Evolutionary conservation across 37 sponge, comb jelly and placozoan genomes (phyloP), one percentile per base, ranked within the genome.

Genomic region (Ephydatia muelleri): DNA sequence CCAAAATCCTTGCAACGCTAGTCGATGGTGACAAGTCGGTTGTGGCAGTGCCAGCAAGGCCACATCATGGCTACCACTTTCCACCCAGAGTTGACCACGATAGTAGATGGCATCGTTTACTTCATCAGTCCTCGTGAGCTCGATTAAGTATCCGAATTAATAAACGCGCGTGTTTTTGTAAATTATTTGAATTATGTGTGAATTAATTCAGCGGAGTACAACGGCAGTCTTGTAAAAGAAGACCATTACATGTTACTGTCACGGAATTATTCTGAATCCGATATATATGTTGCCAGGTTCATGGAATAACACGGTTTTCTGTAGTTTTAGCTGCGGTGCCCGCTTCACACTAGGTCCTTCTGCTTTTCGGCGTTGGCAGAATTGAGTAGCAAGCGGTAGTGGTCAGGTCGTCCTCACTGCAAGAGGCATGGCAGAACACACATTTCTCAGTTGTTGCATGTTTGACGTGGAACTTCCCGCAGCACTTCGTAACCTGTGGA

Each of bases 51-150:
- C n/a, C 74, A 84, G 57, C 91, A 93, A 32, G 81, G 67, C 16
- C 83, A 87, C 49, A 14, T 93, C 14, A 93, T 93, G 30, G 94
- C 84, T 8, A 90, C 94, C 14, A 39, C 73, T 22, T 93, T 93
- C 47, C 94, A 93, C 68, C 94, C 94, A 9, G 94, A 93, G 65
- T 67, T 93, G 64, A 93, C 94, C 16, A 39, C 22, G 94, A 93
- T 81, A 33, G 38, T 14, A 66, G 94, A 39, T 93, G 94, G 94
- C 94, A 93, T 48, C 6, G 29, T 3, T n/a, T 87, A 87, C 74
- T 80, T 87, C 79, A 57, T 57, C 16, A 21, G 16, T 13, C n/a
- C 39, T 73, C 38, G 38, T 84, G 22, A 43, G 75, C 0, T 23
- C 74, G 31, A 21, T 28, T 25, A 83, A 73, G 65, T 39, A 49